Conservation (phyloP, 2,888 invertebrate genomes). For the Lepas anatifera region DNA sequence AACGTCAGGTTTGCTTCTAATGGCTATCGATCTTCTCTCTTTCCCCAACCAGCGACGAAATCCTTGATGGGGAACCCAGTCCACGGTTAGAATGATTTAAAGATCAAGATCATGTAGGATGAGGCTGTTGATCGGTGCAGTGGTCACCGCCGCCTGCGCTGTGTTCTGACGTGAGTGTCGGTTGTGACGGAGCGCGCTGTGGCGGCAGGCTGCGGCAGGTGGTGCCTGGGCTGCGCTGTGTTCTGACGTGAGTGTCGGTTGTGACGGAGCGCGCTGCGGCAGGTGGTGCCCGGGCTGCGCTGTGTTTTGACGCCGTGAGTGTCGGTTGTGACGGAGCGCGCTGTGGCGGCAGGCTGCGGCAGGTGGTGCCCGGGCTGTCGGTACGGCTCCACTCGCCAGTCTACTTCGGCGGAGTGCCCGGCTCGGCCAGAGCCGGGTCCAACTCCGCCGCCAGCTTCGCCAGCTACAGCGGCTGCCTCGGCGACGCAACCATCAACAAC, state of each 20-base stretch:
- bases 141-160: too few relatives aligned
- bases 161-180: too few relatives aligned
- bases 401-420: constrained; percentile 76
- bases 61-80: too few relatives aligned
- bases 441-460: constrained; percentile 29
- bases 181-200: not conserved
- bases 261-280: not conserved
- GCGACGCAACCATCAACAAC: constrained; percentile 80
- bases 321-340: not conserved
- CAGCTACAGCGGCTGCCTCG: constrained; percentile 79
- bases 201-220: not conserved
- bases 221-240: not conserved
- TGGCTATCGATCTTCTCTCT: too few relatives aligned
- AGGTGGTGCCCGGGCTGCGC: too few relatives aligned
- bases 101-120: too few relatives aligned
- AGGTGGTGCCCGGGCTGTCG: not conserved
- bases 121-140: too few relatives aligned
- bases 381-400: constrained; percentile 33
- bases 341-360: not conserved
- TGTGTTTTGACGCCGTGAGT: too few relatives aligned
- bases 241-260: too few relatives aligned
- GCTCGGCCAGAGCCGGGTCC: constrained; percentile 29
- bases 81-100: too few relatives aligned
- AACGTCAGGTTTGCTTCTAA: too few relatives aligned
- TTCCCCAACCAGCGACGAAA: too few relatives aligned